Base-by-base conservation (phyloP, 2,888 invertebrate species). In the Drosophila phalerata region DNA sequence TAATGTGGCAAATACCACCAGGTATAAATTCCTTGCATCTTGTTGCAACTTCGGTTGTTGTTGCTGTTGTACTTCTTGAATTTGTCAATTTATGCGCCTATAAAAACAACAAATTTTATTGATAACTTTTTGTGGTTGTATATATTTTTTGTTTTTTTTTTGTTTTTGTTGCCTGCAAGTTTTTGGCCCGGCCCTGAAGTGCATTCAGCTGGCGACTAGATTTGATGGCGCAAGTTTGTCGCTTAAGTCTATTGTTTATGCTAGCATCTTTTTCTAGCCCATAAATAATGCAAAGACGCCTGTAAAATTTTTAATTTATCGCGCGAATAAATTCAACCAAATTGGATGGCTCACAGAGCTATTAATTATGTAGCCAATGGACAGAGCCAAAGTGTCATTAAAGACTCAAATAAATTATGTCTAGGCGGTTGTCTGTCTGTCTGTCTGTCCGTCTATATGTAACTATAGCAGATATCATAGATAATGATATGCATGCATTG, bases 171-270 rank as follows among this genome's bases (percentile, higher is more conserved):
- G 22, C 43, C 19, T 49, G 32, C 48, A 19, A 40, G 10, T 47
- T 43, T 64, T 64, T 48, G 52, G 60, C 61, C 45, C 63, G 79
- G 81, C 79, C 77, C 73, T 81, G 70, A 81, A 66, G 79, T 82
- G 85, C 82, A 77, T 60, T 66, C 49, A 53, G 70, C 62, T 17
- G 47, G 37, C 37, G 68, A 43, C 53, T 60, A 60, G 38, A 72
- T 67, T 74, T 72, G 71, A 72, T 77, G 73, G 65, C 65, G 57
- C 69, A 84, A 78, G 80, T 79, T 81, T 76, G 72, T 56, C 71
- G 72, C 73, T 69, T 78, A 71, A 83, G 63, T 71, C 82, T 84
- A 84, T 84, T 84, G 82, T 77, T 86, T 84, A 81, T 81, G 84
- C 68, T 58, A 65, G 81, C 66, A 61, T 58, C 79, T 48, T 63